Conservation (phyloP, 2,888 invertebrate genomes). For the Lycia hirtaria region DNA sequence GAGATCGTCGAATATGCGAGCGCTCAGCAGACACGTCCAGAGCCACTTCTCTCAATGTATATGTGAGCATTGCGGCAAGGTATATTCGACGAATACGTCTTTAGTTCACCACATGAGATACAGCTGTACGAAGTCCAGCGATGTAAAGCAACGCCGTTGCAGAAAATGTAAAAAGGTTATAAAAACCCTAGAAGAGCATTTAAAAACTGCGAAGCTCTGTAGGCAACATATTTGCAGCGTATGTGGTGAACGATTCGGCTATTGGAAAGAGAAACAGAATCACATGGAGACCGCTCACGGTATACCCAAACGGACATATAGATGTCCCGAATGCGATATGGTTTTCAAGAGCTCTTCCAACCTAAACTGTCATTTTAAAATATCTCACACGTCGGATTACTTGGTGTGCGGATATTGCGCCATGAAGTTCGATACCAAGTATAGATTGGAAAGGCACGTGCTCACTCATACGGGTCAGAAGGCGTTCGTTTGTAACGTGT, state of each 20-base stretch:
- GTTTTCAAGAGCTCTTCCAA: slow-evolving; percentile 54
- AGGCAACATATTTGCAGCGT: slow-evolving; percentile 59
- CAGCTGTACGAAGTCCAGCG: slow-evolving; percentile 44
- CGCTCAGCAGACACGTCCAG: slow-evolving; percentile 63
- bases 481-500: slow-evolving; percentile 74
- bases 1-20: slow-evolving; percentile 55
- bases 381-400: slow-evolving; percentile 59
- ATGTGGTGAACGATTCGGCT: slow-evolving; percentile 61
- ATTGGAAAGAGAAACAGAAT: slow-evolving; percentile 50
- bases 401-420: slow-evolving; percentile 61
- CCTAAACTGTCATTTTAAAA: slow-evolving; percentile 60
- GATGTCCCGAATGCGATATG: slow-evolving; percentile 60
- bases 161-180: slow-evolving; percentile 59
- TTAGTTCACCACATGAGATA: slow-evolving; percentile 53
- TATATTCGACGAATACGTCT: slow-evolving; percentile 56
- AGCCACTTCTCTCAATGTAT: slow-evolving; percentile 64
- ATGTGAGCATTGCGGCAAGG: slow-evolving; percentile 68
- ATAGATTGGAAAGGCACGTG: slow-evolving; percentile 73
- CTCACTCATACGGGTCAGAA: slow-evolving; percentile 77
- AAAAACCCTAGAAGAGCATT: slow-evolving; percentile 54
- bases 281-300: slow-evolving; percentile 61
- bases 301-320: slow-evolving; percentile 53
- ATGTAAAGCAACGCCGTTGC: slow-evolving; percentile 37
- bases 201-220: slow-evolving; percentile 53
- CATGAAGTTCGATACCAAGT: slow-evolving; percentile 71